Evolutionary conservation across 2,888 invertebrate genomes (phyloP).

Genomic region (Clostera curtula): DNA sequence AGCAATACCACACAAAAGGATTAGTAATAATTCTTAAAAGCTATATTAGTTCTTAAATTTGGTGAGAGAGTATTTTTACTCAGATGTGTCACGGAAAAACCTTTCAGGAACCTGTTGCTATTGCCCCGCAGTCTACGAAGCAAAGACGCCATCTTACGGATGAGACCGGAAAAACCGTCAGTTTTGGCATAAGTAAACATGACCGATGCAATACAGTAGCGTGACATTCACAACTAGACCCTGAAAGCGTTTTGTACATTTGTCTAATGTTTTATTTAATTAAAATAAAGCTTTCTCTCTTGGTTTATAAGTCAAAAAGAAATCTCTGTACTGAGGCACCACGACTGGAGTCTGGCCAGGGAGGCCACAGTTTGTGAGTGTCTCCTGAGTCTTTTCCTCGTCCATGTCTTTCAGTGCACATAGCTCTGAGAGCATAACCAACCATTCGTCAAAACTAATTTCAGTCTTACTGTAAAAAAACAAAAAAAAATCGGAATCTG

Average conservation of each 20-base stretch:
- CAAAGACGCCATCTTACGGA: too few species aligned
- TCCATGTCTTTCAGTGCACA: conserved; percentile 33
- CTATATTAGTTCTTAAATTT: too few species aligned
- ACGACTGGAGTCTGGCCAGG: conserved; percentile 40
- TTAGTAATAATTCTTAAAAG: too few species aligned
- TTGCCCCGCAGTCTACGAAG: too few species aligned
- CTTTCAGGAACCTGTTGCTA: too few species aligned
- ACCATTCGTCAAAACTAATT: conserved; percentile 45
- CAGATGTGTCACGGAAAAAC: too few species aligned
- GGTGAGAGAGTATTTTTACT: too few species aligned
- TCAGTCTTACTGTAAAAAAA: conserved; percentile 48
- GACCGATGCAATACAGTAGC: too few species aligned
- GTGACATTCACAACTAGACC: not conserved
- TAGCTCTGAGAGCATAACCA: conserved; percentile 35
- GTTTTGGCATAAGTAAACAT: too few species aligned
- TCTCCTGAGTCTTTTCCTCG: conserved; percentile 27
- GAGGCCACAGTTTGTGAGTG: conserved; percentile 46
- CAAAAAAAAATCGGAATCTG: not conserved
- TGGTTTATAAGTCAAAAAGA: conserved; percentile 42
- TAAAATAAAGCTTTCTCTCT: conserved; percentile 26
- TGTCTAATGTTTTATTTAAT: too few species aligned
- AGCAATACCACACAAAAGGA: too few species aligned
- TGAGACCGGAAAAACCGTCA: too few species aligned
- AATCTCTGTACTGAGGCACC: conserved; percentile 44
- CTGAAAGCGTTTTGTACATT: conserved; percentile 1